phyloP scores from a whole-genome alignment of 2,113 vertebrate species.

The Falcunculus frontatus region DNA sequence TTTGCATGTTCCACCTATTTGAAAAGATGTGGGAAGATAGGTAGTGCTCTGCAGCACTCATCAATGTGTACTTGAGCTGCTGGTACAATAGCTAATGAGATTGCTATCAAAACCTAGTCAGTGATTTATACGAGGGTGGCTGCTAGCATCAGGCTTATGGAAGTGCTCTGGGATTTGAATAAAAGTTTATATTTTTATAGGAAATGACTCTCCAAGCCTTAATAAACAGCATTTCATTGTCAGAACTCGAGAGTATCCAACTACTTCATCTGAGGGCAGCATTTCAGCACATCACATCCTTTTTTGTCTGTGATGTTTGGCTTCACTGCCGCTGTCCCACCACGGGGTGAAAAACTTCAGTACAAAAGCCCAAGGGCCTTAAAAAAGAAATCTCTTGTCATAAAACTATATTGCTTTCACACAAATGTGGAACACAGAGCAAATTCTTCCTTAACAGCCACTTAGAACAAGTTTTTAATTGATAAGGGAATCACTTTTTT shows the following conservation, averaged over 20 bases:
- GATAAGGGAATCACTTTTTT: neutral
- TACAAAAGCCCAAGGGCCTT: neutral
- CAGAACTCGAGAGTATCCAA: neutral
- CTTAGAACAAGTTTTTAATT: neutral
- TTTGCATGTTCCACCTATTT: neutral
- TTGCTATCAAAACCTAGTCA: neutral
- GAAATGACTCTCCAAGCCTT: neutral
- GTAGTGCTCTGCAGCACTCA: neutral
- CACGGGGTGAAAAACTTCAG: neutral
- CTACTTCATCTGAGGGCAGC: neutral
- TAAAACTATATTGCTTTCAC: neutral
- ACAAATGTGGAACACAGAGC: neutral
- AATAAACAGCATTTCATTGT: neutral
- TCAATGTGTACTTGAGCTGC: neutral
- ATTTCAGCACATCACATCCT: neutral
- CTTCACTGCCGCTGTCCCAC: neutral
- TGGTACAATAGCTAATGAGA: neutral
- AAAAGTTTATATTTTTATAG: neutral
- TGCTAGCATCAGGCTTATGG: neutral
- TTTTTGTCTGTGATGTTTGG: neutral
- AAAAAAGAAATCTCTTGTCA: neutral
- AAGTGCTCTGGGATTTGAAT: neutral
- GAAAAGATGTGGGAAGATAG: constrained; percentile 7
- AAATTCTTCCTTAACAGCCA: neutral
- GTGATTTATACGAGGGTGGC: neutral